Base-by-base conservation (phyloP, 2,113 vertebrate species). In the Paratilapia polleni region DNA sequence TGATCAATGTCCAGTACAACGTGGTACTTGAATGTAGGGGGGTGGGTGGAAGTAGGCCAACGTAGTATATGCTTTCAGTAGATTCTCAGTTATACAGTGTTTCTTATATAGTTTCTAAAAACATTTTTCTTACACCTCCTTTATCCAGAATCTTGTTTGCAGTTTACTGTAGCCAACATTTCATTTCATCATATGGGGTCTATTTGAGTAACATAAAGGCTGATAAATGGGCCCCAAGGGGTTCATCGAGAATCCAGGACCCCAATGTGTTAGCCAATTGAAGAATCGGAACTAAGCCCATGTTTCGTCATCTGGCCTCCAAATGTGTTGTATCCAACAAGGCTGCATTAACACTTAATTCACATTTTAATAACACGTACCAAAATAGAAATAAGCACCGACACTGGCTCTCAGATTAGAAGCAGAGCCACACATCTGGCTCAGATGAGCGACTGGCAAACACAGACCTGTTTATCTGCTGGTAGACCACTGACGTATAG, bases 381-480 rank as follows among this genome's bases (percentile, higher is more conserved):
- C 63, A 36, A 80, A 36, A 47, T 8, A 52, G 41, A 86, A 90
- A 82, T 17, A 31, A 77, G 19, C 31, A 3, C 26, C 52, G 60
- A 77, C 59, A 66, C 5, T 74, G 58, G 59, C 62, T 49, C 22
- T 75, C 49, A 70, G 3, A 88, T 75, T 64, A 19, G n/a, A 80
- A 80, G 17, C 86, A 80, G 52, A 77, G 79, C 63, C 22, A 26
- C 62, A 75, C 81, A 88, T 91, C 78, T 91, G 85, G 86, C 84
- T 82, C 66, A 12, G 60, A 84, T 77, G 60, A 88, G 86, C 56
- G 61, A 82, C 86, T 88, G 86, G 88, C 85, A 91, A 78, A 68
- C 26, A 26, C 36, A 76, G 43, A 17, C 66, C 58, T 80, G 61
- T 81, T 83, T 31, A 49, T 80, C 54, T 68, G 79, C 58, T 74